Conservation (phyloP, 1,140 invertebrate genomes). For the Trigoniulus corallinus region DNA sequence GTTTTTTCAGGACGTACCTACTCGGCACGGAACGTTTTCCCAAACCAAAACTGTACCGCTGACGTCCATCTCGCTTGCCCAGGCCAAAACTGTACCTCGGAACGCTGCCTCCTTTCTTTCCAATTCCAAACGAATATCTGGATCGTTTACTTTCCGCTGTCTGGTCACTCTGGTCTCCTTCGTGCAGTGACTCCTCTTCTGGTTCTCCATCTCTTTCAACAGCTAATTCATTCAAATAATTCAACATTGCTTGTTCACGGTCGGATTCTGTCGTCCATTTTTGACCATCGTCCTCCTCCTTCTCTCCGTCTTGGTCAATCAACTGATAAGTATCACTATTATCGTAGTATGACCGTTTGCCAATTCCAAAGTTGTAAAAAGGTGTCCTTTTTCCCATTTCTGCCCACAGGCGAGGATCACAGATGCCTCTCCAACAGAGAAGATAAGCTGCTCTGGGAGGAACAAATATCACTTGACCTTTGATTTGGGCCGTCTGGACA, state of each 20-base stretch:
- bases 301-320: not conserved
- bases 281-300: not conserved
- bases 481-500: too few species aligned
- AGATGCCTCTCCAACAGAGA: not conserved
- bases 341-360: not conserved
- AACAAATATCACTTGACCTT: not conserved
- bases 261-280: not conserved
- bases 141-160: not conserved
- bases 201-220: not conserved
- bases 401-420: not conserved
- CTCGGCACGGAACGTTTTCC: not conserved
- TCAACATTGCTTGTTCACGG: too few species aligned
- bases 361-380: not conserved
- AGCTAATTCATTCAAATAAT: not conserved
- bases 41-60: not conserved
- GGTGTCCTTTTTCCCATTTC: not conserved
- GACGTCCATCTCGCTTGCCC: not conserved
- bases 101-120: not conserved
- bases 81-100: not conserved
- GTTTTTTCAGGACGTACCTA: too few species aligned
- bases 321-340: too few species aligned
- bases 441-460: not conserved
- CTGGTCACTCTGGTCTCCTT: not conserved
- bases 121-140: not conserved
- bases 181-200: not conserved